phyloP scores from a whole-genome alignment of 2,888 invertebrate genomes.

The Caenorhabditis macrosperma region DNA sequence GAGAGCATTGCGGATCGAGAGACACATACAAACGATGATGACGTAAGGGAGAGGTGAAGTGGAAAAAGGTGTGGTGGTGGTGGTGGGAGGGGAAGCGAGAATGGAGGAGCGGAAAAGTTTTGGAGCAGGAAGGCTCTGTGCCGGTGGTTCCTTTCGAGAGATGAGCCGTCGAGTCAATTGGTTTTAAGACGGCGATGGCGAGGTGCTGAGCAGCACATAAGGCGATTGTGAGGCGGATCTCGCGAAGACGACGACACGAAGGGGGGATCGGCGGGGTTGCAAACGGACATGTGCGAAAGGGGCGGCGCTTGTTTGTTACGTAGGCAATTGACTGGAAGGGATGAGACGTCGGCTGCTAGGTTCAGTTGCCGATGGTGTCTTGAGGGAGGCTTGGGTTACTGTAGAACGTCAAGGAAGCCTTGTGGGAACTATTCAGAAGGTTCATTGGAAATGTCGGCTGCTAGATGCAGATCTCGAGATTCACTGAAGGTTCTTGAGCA shows the following conservation, averaged over 20 bases:
- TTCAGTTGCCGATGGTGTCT: too few relatives aligned
- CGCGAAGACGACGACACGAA: not conserved
- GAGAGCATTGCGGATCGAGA: not conserved
- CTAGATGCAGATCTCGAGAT: too few relatives aligned
- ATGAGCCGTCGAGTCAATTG: slow-evolving; percentile 33
- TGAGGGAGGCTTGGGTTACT: too few relatives aligned
- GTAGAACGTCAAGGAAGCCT: too few relatives aligned
- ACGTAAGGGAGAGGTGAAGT: slow-evolving; percentile 29
- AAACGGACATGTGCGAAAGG: not conserved
- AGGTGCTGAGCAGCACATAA: slow-evolving; percentile 36
- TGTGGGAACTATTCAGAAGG: too few relatives aligned
- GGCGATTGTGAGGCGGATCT: not conserved
- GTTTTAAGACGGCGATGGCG: too few relatives aligned
- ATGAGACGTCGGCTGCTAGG: not conserved
- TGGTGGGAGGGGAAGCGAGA: not conserved
- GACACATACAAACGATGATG: not conserved
- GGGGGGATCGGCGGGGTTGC: not conserved
- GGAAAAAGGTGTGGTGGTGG: not conserved
- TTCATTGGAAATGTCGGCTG: too few relatives aligned
- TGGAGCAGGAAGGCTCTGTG: not conserved
- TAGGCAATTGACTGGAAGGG: not conserved
- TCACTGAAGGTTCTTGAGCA: too few relatives aligned
- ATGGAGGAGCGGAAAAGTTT: not conserved
- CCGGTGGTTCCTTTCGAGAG: not conserved
- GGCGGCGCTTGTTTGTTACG: not conserved